Evolutionary conservation across 2,888 invertebrate species (phyloP).

Genomic region (Drosophila robusta): DNA sequence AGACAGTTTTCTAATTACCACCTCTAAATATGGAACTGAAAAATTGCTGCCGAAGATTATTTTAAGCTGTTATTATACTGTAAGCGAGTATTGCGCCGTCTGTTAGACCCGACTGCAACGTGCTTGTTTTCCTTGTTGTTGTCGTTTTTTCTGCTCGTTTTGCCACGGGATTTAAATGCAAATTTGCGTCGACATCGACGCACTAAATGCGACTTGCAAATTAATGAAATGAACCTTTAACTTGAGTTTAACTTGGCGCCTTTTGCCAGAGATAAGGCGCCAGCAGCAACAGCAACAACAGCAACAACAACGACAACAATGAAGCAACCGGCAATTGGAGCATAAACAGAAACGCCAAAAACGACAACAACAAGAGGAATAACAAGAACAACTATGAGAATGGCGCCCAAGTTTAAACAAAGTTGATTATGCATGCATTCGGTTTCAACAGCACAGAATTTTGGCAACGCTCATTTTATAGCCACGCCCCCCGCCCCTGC

Average conservation of each 20-base stretch:
- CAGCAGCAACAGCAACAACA: slow-evolving; percentile 52
- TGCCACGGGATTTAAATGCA: slow-evolving; percentile 79
- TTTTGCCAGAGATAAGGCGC: slow-evolving; percentile 73
- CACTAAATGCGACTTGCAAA: slow-evolving; percentile 81
- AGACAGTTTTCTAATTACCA: no score
- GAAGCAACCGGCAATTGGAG: slow-evolving; percentile 58
- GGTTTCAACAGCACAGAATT: slow-evolving; percentile 73
- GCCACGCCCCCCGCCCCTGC: slow-evolving; percentile 57
- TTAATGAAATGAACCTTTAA: slow-evolving; percentile 81
- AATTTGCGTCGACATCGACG: slow-evolving; percentile 77
- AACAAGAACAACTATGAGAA: slow-evolving; percentile 45
- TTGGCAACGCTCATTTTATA: slow-evolving; percentile 74
- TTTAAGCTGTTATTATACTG: no score
- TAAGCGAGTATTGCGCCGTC: no score
- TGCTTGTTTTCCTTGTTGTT: slow-evolving; percentile 3
- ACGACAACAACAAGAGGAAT: slow-evolving; percentile 39
- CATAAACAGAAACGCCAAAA: slow-evolving; percentile 54
- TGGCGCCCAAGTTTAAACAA: slow-evolving; percentile 77
- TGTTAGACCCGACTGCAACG: no score
- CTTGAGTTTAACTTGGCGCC: slow-evolving; percentile 81
- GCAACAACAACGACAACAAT: slow-evolving; percentile 26
- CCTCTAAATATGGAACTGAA: no score
- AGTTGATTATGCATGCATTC: slow-evolving; percentile 82
- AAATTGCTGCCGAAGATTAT: no score
- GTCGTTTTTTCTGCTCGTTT: slow-evolving; percentile 70